Percentiles rank a stretch among this genome's conserved stretches.
phyloP scores from a whole-genome alignment of 2,888 invertebrate species.

The Aquatica leii region DNA sequence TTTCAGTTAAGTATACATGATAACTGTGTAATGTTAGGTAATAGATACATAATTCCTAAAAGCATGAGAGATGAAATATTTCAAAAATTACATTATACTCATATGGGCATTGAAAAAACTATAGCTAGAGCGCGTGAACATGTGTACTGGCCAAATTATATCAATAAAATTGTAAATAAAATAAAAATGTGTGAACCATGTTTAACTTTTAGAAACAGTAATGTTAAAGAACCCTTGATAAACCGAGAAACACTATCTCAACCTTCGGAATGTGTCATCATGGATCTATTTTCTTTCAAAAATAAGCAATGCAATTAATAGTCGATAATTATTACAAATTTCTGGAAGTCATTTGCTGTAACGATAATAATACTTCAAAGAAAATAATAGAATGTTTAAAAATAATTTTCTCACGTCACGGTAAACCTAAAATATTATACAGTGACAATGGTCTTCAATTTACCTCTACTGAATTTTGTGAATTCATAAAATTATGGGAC shows the following conservation, averaged over 20 bases:
- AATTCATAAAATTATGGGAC: too few species aligned
- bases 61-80: neutral
- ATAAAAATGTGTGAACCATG: neutral
- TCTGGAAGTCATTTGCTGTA: neutral
- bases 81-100: too few species aligned
- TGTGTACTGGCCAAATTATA: neutral
- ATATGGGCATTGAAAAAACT: neutral
- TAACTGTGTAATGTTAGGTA: slow-evolving; percentile 2
- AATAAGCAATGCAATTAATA: neutral
- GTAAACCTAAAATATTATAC: too few species aligned
- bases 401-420: too few species aligned
- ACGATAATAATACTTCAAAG: too few species aligned
- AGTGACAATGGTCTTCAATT: too few species aligned
- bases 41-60: neutral
- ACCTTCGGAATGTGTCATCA: neutral
- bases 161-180: neutral
- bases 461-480: too few species aligned
- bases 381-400: too few species aligned
- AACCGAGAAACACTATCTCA: neutral
- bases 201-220: neutral
- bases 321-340: neutral
- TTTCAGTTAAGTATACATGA: neutral
- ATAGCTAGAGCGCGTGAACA: neutral
- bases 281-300: neutral
- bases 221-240: neutral